phyloP scores from a whole-genome alignment of 2,113 vertebrate species.

The Suricata suricatta region DNA sequence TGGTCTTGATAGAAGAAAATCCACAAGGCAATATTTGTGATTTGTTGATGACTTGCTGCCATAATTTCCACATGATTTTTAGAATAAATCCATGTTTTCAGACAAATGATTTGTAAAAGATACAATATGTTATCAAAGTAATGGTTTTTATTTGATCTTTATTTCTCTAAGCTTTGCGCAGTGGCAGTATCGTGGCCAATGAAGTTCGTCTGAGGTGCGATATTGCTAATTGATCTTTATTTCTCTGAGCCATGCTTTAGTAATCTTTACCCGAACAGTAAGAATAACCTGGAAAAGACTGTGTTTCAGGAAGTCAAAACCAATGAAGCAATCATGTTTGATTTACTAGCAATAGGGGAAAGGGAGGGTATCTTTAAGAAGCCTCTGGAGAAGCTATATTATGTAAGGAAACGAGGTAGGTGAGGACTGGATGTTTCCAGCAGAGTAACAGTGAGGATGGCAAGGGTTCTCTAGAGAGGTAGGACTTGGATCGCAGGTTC shows the following conservation, averaged over 20 bases:
- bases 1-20: not conserved
- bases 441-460: not conserved
- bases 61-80: not conserved
- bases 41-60: not conserved
- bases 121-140: not conserved
- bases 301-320: not conserved
- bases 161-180: not conserved
- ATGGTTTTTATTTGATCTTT: not conserved
- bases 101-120: not conserved
- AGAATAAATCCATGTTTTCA: not conserved
- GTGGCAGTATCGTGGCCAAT: too few relatives aligned
- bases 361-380: not conserved
- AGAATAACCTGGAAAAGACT: not conserved
- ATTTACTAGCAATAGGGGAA: not conserved
- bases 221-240: not conserved
- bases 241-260: not conserved
- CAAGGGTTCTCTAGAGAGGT: too few relatives aligned
- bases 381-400: not conserved
- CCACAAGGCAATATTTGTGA: not conserved
- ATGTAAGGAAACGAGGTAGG: not conserved
- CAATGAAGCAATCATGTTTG: not conserved
- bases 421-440: not conserved
- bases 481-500: not conserved
- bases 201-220: too few relatives aligned
- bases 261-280: not conserved